A percentile compares a stretch with the other conserved stretches of the same genome.
phyloP scores from a whole-genome alignment of 2,797 vertebrate species.

The Sebastes reedi region DNA sequence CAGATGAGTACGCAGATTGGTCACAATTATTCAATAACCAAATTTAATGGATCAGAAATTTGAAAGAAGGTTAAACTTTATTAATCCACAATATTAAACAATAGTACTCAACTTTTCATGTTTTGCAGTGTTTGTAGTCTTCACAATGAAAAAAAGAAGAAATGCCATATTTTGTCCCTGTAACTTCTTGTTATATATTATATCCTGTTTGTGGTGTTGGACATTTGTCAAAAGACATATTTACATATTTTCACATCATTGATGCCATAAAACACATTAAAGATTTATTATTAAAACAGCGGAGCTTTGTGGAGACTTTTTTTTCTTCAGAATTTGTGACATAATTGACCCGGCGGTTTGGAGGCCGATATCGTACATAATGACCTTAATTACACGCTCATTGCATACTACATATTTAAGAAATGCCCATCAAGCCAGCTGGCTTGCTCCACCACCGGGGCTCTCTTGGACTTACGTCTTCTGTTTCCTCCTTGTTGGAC shows the following conservation, averaged over 20 bases:
- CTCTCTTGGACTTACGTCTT: too few species aligned
- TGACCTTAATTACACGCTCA: too few species aligned
- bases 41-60: background rate
- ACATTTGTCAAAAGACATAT: background rate
- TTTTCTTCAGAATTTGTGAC: too few species aligned
- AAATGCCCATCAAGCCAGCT: too few species aligned
- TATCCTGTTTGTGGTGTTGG: background rate
- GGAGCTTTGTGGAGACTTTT: background rate
- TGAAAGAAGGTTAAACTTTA: background rate
- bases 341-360: too few species aligned
- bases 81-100: background rate
- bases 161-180: background rate
- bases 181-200: background rate
- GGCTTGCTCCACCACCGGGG: too few species aligned
- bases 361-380: too few species aligned
- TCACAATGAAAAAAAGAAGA: background rate
- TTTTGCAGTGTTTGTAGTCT: background rate
- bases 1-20: background rate
- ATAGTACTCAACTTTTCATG: background rate
- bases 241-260: background rate
- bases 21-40: background rate
- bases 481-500: too few species aligned
- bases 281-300: conserved; percentile 11
- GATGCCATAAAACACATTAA: conserved; percentile 18
- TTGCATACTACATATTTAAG: too few species aligned